phyloP scores from a whole-genome alignment of 2,113 vertebrate genomes.

The Oreocharis arfaki region DNA sequence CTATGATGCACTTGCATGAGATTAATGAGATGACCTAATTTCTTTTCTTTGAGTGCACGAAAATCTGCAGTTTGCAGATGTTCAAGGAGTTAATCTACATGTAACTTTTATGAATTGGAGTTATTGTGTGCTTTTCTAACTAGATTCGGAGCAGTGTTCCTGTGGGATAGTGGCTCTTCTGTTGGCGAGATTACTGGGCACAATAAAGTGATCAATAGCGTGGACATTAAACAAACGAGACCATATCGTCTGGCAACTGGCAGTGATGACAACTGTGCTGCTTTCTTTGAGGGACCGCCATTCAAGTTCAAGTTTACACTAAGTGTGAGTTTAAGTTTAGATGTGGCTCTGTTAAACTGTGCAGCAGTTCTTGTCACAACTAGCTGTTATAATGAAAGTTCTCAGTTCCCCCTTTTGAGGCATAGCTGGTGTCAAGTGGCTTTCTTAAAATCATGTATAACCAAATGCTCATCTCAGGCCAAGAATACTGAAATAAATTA shows the following conservation, averaged over 20 bases:
- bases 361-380: not conserved
- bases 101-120: not conserved
- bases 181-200: slow-evolving; percentile 90
- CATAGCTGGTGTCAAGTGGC: not conserved
- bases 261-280: slow-evolving; percentile 84
- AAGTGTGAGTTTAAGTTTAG: slow-evolving; percentile 73
- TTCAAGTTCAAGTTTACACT: slow-evolving; percentile 94
- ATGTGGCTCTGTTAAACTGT: not conserved
- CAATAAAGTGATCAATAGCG: slow-evolving; percentile 89
- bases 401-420: not conserved
- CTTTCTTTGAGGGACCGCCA: slow-evolving; percentile 91
- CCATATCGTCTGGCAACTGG: slow-evolving; percentile 86
- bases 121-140: slow-evolving; percentile 1
- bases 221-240: slow-evolving; percentile 89
- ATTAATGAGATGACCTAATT: slow-evolving; percentile 54
- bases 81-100: not conserved
- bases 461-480: not conserved
- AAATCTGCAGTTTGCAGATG: not conserved
- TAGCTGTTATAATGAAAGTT: not conserved
- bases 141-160: slow-evolving; percentile 90
- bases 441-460: not conserved
- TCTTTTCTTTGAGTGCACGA: slow-evolving; percentile 8
- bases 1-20: not conserved
- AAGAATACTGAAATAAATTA: not conserved
- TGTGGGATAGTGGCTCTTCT: slow-evolving; percentile 93